These are phyloP conservation scores for Cheilosia scutellata DNA, from an alignment of 2,888 invertebrate species.

Conservation along the genomic window DNA sequence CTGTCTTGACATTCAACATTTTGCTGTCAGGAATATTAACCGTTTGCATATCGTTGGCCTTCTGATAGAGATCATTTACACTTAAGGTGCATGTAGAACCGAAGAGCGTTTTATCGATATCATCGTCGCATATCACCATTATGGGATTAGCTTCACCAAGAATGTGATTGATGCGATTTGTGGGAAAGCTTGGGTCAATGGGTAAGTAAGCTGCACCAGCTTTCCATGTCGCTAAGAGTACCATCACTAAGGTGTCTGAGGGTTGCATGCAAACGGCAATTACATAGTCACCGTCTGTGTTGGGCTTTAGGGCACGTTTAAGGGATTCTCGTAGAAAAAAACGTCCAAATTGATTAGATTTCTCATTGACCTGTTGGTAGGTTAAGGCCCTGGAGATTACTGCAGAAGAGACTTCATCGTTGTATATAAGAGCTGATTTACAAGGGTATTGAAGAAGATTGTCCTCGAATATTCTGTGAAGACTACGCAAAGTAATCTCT, in stretches of 20 bases:
- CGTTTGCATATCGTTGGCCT: slow-evolving; percentile 78
- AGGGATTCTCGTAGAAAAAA: slow-evolving; percentile 80
- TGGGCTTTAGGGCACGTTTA: slow-evolving; percentile 82
- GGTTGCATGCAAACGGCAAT: slow-evolving; percentile 93
- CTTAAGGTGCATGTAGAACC: slow-evolving; percentile 79
- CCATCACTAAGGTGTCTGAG: slow-evolving; percentile 88
- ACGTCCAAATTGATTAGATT: slow-evolving; percentile 85
- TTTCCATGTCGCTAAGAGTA: slow-evolving; percentile 91
- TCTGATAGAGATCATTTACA: slow-evolving; percentile 80
- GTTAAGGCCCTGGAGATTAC: slow-evolving; percentile 75
- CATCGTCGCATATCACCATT: slow-evolving; percentile 87
- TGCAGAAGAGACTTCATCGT: slow-evolving; percentile 84
- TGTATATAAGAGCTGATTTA: slow-evolving; percentile 87
- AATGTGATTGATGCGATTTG: slow-evolving; percentile 90
- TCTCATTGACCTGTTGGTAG: slow-evolving; percentile 84
- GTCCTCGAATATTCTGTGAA: slow-evolving; percentile 86
- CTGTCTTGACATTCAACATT: slow-evolving; percentile 81
- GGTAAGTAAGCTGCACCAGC: slow-evolving; percentile 94
- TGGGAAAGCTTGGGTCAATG: slow-evolving; percentile 90
- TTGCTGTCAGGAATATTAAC: slow-evolving; percentile 82
- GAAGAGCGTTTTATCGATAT: slow-evolving; percentile 80
- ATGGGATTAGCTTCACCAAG: slow-evolving; percentile 90
- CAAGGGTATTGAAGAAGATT: slow-evolving; percentile 85
- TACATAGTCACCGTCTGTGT: slow-evolving; percentile 89
- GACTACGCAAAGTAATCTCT: slow-evolving; percentile 85